Evolutionary conservation across 2,888 invertebrate genomes (phyloP).

Genomic region (Apotomis turbidana): DNA sequence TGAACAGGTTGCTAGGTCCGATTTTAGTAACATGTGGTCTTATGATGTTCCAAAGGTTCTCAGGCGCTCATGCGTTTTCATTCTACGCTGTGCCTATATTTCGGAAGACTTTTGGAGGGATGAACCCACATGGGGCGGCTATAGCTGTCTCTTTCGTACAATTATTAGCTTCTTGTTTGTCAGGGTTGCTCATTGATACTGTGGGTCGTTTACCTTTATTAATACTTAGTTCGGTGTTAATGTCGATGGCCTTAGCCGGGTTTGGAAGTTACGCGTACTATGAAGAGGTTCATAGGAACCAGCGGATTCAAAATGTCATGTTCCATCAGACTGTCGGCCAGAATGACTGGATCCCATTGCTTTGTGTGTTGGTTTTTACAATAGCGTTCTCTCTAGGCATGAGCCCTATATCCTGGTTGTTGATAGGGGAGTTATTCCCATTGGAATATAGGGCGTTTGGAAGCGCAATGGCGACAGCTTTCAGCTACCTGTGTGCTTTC

Average conservation of each 20-base stretch:
- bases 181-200: conserved; percentile 92
- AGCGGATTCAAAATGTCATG: conserved; percentile 79
- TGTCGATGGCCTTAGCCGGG: conserved; percentile 93
- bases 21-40: conserved; percentile 92
- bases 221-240: conserved; percentile 92
- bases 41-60: conserved; percentile 94
- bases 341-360: conserved; percentile 92
- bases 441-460: conserved; percentile 93
- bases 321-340: conserved; percentile 83
- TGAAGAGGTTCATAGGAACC: conserved; percentile 86
- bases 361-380: conserved; percentile 92
- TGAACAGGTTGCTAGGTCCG: conserved; percentile 85
- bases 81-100: conserved; percentile 95
- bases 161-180: conserved; percentile 91
- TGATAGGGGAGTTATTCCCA: conserved; percentile 93
- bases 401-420: conserved; percentile 93
- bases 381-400: conserved; percentile 94
- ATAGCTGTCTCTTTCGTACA: conserved; percentile 94
- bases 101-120: conserved; percentile 90
- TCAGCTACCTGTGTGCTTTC: conserved; percentile 94
- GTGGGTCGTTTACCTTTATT: conserved; percentile 93
- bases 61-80: conserved; percentile 92
- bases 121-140: conserved; percentile 93
- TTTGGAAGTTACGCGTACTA: conserved; percentile 94
- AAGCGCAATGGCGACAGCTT: conserved; percentile 92